These are phyloP conservation scores for Coryphaenoides rupestris DNA, from an alignment of 2,113 vertebrate species.

Conservation along the genomic window DNA sequence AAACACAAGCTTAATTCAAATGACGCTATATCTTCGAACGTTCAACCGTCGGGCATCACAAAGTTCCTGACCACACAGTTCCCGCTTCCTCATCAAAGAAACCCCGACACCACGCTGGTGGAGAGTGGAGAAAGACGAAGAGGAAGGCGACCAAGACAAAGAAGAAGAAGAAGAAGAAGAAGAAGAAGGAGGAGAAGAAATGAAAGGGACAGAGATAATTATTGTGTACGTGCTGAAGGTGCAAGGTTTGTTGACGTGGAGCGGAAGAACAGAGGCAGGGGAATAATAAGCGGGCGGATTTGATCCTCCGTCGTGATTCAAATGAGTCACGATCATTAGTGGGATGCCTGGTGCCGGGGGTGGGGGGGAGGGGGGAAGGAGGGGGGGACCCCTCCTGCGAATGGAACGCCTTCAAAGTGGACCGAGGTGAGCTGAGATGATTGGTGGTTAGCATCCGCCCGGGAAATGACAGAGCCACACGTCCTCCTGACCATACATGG, in stretches of 20 bases:
- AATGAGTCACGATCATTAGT: conserved; percentile 62
- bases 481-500: too few species aligned
- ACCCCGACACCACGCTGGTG: conserved; percentile 43
- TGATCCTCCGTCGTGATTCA: conserved; percentile 52
- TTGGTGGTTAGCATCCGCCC: conserved; percentile 30
- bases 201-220: background rate
- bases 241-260: conserved; percentile 64
- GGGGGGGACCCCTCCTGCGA: conserved; percentile 42
- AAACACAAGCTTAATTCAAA: conserved; percentile 60
- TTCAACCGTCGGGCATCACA: conserved; percentile 24
- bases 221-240: conserved; percentile 43
- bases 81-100: conserved; percentile 67
- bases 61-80: conserved; percentile 49
- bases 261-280: conserved; percentile 51
- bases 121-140: conserved; percentile 33
- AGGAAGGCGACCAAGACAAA: background rate
- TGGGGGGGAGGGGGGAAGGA: background rate
- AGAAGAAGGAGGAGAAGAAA: background rate
- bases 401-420: conserved; percentile 59
- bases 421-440: conserved; percentile 52
- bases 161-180: conserved; percentile 18
- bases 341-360: conserved; percentile 1
- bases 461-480: conserved; percentile 9
- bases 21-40: conserved; percentile 55
- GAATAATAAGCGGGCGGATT: conserved; percentile 61